These are phyloP conservation scores for Coleophora flavipennella DNA, from an alignment of 2,888 invertebrate species.

Conservation along the genomic window DNA sequence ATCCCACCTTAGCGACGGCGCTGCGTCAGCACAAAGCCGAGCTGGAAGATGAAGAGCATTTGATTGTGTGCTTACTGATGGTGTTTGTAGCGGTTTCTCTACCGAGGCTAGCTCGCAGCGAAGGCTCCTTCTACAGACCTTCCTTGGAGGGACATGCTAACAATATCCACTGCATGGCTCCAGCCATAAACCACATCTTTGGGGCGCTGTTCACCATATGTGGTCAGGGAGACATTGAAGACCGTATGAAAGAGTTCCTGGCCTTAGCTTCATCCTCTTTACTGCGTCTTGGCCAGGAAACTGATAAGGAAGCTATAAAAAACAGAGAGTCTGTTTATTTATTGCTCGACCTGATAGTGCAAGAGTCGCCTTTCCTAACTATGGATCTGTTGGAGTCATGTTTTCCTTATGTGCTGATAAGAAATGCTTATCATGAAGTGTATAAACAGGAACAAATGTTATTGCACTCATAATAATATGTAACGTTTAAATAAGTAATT, in stretches of 20 bases:
- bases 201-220: constrained; percentile 97
- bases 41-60: constrained; percentile 92
- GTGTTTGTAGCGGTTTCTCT: constrained; percentile 99
- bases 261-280: constrained; percentile 96
- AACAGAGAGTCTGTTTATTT: constrained; percentile 98
- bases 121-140: constrained; percentile 90
- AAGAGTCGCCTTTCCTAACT: constrained; percentile 97
- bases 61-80: constrained; percentile 95
- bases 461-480: constrained; percentile 47
- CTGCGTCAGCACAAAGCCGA: constrained; percentile 91
- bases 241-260: constrained; percentile 96
- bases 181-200: constrained; percentile 95
- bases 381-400: constrained; percentile 99
- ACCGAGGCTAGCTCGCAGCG: constrained; percentile 92
- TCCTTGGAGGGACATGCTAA: constrained; percentile 96
- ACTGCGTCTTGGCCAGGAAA: constrained; percentile 94
- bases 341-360: constrained; percentile 96
- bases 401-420: constrained; percentile 97
- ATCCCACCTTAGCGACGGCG: constrained; percentile 93
- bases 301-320: constrained; percentile 92
- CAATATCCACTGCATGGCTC: constrained; percentile 98
- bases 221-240: constrained; percentile 96
- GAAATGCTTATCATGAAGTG: constrained; percentile 98
- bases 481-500: too few relatives aligned
- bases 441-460: constrained; percentile 88